Evolutionary conservation across 1,140 invertebrate species (phyloP).

Genomic region (Dryas iulia): DNA sequence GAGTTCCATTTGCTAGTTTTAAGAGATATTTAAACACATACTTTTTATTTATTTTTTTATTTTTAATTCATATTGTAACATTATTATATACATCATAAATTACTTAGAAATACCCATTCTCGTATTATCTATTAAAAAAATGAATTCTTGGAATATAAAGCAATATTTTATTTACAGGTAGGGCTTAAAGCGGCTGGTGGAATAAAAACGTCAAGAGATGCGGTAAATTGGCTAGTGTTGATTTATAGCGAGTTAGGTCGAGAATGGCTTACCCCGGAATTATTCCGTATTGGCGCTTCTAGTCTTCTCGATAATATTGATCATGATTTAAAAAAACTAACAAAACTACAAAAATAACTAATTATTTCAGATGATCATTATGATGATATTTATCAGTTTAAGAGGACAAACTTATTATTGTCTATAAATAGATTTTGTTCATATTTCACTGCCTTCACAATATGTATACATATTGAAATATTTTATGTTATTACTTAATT

Average conservation of each 20-base stretch:
- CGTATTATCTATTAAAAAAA: neutral
- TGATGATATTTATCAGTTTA: no score
- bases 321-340: conserved; percentile 35
- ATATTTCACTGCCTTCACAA: neutral
- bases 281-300: conserved; percentile 98
- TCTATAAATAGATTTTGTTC: no score
- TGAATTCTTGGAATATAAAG: neutral
- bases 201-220: conserved; percentile 92
- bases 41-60: no score
- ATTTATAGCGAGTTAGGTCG: conserved; percentile 92
- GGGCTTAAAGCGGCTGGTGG: conserved; percentile 99
- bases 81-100: no score
- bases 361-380: neutral
- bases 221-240: conserved; percentile 92
- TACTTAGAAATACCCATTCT: conserved; percentile 6
- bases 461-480: neutral
- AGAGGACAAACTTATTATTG: no score
- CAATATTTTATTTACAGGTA: conserved; percentile 82
- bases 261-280: conserved; percentile 90
- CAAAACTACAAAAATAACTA: conserved; percentile 1
- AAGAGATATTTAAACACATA: no score
- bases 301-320: conserved; percentile 91
- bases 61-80: no score
- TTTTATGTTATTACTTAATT: neutral
- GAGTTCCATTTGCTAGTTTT: no score